These are phyloP conservation scores for Proctacanthus coquilletti DNA, from an alignment of 1,140 invertebrate genomes.

Conservation along the genomic window DNA sequence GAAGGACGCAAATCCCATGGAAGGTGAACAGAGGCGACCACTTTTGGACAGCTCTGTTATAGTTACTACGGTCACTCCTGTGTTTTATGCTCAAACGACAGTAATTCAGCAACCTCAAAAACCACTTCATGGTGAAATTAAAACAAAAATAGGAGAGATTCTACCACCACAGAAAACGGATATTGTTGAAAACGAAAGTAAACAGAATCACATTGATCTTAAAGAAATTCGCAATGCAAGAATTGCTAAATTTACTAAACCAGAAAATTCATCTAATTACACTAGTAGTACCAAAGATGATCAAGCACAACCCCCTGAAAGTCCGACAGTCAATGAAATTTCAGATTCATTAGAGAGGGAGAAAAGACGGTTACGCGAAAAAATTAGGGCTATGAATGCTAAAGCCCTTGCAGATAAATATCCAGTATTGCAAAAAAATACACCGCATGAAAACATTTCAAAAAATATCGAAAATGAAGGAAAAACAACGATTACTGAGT, in stretches of 20 bases:
- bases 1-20: no score
- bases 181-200: neutral
- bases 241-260: conserved; percentile 19
- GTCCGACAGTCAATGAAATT: neutral
- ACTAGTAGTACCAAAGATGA: no score
- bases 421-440: conserved; percentile 7
- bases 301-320: conserved; percentile 9
- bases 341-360: conserved; percentile 5
- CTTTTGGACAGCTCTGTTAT: neutral
- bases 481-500: neutral
- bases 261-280: conserved; percentile 1
- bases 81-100: conserved; percentile 8
- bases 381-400: conserved; percentile 6
- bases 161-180: neutral
- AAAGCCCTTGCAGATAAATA: conserved; percentile 6
- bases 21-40: neutral
- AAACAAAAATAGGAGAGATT: neutral
- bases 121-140: neutral
- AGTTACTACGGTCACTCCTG: conserved; percentile 2
- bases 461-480: neutral
- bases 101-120: conserved; percentile 7
- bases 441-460: neutral
- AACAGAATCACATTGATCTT: conserved; percentile 8
- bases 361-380: conserved; percentile 9
- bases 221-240: conserved; percentile 27